Evolutionary conservation across 1,140 invertebrate genomes (phyloP).

Genomic region (Nylanderia fulva): DNA sequence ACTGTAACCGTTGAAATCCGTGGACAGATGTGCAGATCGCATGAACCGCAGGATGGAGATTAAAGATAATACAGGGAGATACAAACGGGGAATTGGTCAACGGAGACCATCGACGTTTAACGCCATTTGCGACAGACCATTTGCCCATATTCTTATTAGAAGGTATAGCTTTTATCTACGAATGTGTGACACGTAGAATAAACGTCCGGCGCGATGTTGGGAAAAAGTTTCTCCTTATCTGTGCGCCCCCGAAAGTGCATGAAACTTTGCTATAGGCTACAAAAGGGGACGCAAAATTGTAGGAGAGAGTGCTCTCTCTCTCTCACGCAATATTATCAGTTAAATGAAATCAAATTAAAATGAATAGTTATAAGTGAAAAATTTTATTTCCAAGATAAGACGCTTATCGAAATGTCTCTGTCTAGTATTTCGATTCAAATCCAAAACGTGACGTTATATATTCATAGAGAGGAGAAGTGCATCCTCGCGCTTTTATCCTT

Average conservation of each 20-base stretch:
- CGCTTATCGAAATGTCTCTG: not conserved
- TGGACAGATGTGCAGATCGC: slow-evolving; percentile 66
- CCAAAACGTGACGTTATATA: not conserved
- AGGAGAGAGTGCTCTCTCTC: not conserved
- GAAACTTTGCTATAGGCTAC: not conserved
- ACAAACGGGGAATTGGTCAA: slow-evolving; percentile 59
- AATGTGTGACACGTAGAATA: not conserved
- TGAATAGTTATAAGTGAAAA: not conserved
- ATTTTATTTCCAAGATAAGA: not conserved
- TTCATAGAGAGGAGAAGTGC: not conserved
- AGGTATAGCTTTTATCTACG: slow-evolving; percentile 3
- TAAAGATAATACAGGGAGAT: slow-evolving; percentile 68
- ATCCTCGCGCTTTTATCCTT: slow-evolving; percentile 12
- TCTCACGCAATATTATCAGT: not conserved
- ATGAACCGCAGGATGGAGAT: slow-evolving; percentile 45
- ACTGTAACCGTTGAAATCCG: slow-evolving; percentile 33
- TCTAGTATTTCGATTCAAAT: not conserved
- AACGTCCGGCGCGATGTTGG: not conserved
- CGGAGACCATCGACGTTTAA: slow-evolving; percentile 60
- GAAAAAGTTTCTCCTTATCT: slow-evolving; percentile 40
- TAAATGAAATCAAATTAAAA: not conserved
- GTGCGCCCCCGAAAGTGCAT: not conserved
- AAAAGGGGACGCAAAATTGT: not conserved
- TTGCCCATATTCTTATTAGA: slow-evolving; percentile 42
- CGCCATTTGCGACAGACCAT: slow-evolving; percentile 53